These are phyloP conservation scores for Zoanthus sansibaricus DNA, from an alignment of 92 coral and sea anemone species.

Conservation along the genomic window DNA sequence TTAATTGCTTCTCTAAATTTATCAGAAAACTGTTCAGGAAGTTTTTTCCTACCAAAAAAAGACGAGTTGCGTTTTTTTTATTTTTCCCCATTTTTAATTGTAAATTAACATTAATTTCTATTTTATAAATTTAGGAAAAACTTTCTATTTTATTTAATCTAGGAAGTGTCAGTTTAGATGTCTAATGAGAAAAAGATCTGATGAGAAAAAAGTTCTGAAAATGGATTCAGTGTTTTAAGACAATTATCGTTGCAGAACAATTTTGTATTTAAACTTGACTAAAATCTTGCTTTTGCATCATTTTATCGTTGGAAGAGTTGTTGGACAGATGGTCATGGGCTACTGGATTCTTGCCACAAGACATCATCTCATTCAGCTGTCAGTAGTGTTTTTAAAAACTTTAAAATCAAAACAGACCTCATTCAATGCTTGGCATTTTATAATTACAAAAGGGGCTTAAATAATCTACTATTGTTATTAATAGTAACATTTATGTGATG, in stretches of 20 bases:
- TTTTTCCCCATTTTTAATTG: background rate
- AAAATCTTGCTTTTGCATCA: background rate
- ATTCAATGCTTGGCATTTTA: background rate
- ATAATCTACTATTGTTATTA: background rate
- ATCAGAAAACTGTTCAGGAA: too few species aligned
- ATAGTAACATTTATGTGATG: background rate
- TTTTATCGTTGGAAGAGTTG: background rate
- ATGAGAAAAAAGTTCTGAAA: constrained; percentile 27
- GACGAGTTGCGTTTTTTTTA: too few species aligned
- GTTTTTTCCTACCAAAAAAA: too few species aligned
- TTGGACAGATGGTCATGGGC: constrained; percentile 68
- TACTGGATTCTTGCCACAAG: constrained; percentile 83
- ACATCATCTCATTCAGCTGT: constrained; percentile 68
- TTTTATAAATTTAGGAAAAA: background rate
- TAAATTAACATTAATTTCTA: background rate
- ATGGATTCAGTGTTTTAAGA: background rate
- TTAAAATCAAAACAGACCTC: background rate
- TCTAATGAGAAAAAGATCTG: background rate
- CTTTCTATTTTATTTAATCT: background rate
- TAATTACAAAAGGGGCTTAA: background rate
- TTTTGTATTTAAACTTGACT: background rate
- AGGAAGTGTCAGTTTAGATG: background rate
- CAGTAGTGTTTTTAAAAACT: background rate
- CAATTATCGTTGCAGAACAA: background rate
- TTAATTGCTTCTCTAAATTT: too few species aligned